Percentiles rank a stretch among this genome's conserved stretches.
Conservation (phyloP, 1,140 invertebrate species). For the Caenorhabditis tropicalis region DNA sequence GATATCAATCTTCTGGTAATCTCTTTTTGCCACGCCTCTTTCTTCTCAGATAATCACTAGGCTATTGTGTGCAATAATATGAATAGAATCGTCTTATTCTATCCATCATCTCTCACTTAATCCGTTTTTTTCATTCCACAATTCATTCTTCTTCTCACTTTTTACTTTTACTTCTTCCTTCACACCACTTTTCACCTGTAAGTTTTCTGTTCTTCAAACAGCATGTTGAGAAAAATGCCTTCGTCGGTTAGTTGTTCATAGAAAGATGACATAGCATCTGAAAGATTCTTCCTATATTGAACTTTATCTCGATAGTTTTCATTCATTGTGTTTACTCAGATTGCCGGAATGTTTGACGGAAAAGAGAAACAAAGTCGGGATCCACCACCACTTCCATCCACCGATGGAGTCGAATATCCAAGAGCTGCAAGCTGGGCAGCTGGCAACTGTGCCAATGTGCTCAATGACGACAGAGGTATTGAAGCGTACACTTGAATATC, state of each 20-base stretch:
- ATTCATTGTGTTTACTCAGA: neutral
- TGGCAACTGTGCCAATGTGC: constrained; percentile 66
- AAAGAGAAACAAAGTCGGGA: constrained; percentile 10
- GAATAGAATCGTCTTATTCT: neutral
- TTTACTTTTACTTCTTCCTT: neutral
- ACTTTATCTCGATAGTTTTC: neutral
- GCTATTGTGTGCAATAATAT: neutral
- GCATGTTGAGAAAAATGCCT: constrained; percentile 26
- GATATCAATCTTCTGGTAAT: neutral
- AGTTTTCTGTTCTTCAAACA: neutral
- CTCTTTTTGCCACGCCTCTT: neutral
- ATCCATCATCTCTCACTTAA: constrained; percentile 19
- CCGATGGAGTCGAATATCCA: constrained; percentile 69
- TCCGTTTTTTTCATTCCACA: neutral
- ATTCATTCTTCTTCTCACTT: constrained; percentile 30
- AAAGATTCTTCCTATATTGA: no score
- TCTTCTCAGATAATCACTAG: neutral
- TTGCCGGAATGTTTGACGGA: constrained; percentile 46
- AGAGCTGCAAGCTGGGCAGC: constrained; percentile 66
- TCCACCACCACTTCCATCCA: constrained; percentile 64
- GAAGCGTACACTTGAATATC: neutral
- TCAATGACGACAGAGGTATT: constrained; percentile 65
- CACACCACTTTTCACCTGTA: neutral
- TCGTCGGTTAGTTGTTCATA: neutral
- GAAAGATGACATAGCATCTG: neutral